These are phyloP conservation scores for Prolemur simus DNA, from an alignment of 2,113 vertebrate genomes.

Conservation along the genomic window DNA sequence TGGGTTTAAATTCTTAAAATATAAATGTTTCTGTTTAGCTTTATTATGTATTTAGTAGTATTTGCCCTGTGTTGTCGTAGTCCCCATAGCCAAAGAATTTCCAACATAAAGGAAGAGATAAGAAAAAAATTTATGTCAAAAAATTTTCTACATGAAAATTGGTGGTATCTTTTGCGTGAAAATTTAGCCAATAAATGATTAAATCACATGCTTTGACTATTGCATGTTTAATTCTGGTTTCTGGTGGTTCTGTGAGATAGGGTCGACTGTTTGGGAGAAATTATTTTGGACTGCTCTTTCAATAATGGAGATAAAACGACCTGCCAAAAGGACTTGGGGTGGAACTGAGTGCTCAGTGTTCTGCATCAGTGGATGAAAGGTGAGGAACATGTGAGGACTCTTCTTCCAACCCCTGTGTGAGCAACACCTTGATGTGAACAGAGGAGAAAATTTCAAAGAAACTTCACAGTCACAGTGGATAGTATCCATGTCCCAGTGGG, in stretches of 20 bases:
- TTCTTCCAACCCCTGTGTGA: background rate
- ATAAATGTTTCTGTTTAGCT: background rate
- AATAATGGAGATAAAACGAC: background rate
- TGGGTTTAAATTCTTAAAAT: background rate
- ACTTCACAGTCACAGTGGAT: too few relatives aligned
- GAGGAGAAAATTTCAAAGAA: background rate
- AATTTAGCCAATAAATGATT: background rate
- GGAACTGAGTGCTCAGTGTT: background rate
- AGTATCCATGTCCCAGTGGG: too few relatives aligned
- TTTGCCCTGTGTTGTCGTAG: background rate
- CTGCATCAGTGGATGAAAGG: background rate
- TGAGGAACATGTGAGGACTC: rapidly evolving
- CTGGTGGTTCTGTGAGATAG: background rate
- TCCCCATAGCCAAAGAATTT: background rate
- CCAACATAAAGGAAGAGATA: background rate
- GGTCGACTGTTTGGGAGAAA: background rate
- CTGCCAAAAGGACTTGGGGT: background rate
- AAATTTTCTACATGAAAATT: background rate
- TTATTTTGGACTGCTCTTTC: background rate
- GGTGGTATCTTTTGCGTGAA: background rate
- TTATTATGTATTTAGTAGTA: background rate
- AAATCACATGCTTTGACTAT: background rate
- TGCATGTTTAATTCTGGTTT: background rate
- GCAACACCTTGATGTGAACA: background rate
- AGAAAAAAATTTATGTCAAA: background rate